Conservation (phyloP, 2,888 invertebrate genomes). For the Adela reaumurella region DNA sequence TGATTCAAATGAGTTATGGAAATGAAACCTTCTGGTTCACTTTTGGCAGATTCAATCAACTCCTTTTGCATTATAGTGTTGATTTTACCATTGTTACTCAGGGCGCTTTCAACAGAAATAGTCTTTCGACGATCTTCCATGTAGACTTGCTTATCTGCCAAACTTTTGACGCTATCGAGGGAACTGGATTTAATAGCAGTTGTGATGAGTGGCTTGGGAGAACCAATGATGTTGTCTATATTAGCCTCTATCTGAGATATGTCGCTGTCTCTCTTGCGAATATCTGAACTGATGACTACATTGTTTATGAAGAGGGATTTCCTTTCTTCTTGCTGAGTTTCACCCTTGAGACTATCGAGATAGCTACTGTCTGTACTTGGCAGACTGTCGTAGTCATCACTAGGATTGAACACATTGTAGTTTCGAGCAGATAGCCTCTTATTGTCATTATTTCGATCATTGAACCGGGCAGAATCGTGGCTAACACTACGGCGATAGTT, state of each 20-base stretch:
- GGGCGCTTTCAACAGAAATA: constrained; percentile 46
- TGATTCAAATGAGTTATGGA: constrained; percentile 58
- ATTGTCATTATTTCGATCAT: constrained; percentile 35
- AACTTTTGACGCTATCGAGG: constrained; percentile 58
- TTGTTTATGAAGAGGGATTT: constrained; percentile 39
- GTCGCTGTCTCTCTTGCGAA: constrained; percentile 42
- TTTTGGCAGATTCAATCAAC: constrained; percentile 14
- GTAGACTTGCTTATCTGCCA: constrained; percentile 35
- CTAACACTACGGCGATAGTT: constrained; percentile 43
- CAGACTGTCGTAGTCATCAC: constrained; percentile 42
- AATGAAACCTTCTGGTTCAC: constrained; percentile 43
- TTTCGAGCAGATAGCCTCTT: constrained; percentile 43
- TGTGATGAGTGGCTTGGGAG: constrained; percentile 46
- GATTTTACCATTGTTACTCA: constrained; percentile 24
- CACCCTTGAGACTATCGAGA: constrained; percentile 44
- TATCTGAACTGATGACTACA: constrained; percentile 36
- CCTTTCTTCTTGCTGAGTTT: constrained; percentile 26
- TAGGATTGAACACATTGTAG: constrained; percentile 30
- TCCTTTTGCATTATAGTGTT: constrained; percentile 19
- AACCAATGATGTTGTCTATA: constrained; percentile 53
- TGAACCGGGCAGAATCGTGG: constrained; percentile 11
- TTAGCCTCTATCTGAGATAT: constrained; percentile 54
- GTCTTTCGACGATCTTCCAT: constrained; percentile 46
- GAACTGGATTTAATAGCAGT: constrained; percentile 53
- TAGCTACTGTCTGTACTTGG: constrained; percentile 44